phyloP scores from a whole-genome alignment of 2,888 invertebrate genomes.

The Drosophila pseudotalamancana region DNA sequence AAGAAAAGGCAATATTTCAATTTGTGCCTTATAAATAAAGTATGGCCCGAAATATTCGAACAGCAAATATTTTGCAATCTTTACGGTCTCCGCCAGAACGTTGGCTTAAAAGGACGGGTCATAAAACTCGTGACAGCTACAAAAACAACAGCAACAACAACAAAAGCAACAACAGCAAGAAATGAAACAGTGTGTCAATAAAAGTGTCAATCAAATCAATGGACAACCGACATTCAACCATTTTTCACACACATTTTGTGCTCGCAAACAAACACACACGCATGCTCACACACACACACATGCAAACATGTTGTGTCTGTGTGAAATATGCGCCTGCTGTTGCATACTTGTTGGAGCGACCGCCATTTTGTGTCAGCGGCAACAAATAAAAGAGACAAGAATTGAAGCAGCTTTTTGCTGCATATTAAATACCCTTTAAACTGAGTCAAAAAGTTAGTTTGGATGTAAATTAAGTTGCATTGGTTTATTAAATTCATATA shows the following conservation, averaged over 20 bases:
- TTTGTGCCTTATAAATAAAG: constrained; percentile 43
- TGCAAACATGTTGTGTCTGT: constrained; percentile 5
- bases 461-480: no score
- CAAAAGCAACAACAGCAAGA: constrained; percentile 26
- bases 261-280: neutral
- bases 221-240: constrained; percentile 56
- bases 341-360: constrained; percentile 50
- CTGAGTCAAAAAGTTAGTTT: no score
- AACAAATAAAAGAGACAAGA: neutral
- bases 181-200: constrained; percentile 68
- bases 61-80: constrained; percentile 33
- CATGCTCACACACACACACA: neutral
- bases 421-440: constrained; percentile 8
- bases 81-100: constrained; percentile 32
- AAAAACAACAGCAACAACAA: constrained; percentile 23
- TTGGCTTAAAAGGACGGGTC: constrained; percentile 70
- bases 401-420: neutral
- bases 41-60: constrained; percentile 27
- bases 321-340: constrained; percentile 53
- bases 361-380: constrained; percentile 24
- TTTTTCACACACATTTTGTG: constrained; percentile 51
- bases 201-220: constrained; percentile 80
- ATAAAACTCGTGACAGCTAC: constrained; percentile 60
- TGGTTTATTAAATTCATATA: no score
- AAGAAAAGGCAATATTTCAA: constrained; percentile 20